phyloP scores from a whole-genome alignment of 2,888 invertebrate genomes.

The Toxonevra muliebris region DNA sequence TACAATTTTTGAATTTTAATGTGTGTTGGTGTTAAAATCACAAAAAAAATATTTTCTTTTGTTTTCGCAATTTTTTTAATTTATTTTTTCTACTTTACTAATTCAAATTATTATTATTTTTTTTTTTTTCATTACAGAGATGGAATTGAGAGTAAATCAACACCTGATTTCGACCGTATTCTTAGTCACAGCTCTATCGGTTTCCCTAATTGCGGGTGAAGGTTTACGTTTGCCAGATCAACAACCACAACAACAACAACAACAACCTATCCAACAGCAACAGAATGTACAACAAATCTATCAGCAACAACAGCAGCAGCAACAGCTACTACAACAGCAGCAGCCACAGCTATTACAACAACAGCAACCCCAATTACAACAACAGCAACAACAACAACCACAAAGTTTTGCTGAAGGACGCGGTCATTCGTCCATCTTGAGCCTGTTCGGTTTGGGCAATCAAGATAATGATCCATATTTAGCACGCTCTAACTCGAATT shows the following conservation, averaged over 20 bases:
- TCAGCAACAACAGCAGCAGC: conserved; percentile 38
- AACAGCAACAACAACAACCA: conserved; percentile 41
- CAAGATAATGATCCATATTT: conserved; percentile 83
- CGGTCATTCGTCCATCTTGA: conserved; percentile 73
- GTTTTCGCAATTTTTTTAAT: conserved; percentile 17
- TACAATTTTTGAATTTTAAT: not conserved
- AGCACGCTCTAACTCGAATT: conserved; percentile 77
- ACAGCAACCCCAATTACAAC: conserved; percentile 45
- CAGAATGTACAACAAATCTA: conserved; percentile 39
- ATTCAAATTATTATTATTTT: conserved; percentile 8
- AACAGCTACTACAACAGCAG: conserved; percentile 37
- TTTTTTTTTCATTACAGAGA: conserved; percentile 44
- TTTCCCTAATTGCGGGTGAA: conserved; percentile 66
- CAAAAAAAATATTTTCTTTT: conserved; percentile 2
- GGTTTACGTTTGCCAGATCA: conserved; percentile 69
- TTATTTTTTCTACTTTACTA: too few relatives aligned
- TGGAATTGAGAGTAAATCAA: conserved; percentile 57
- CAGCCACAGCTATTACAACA: conserved; percentile 45
- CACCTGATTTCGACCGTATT: not conserved
- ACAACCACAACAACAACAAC: conserved; percentile 45
- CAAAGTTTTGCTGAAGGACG: conserved; percentile 60
- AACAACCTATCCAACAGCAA: conserved; percentile 42
- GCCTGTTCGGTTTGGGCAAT: conserved; percentile 83
- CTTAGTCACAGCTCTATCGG: conserved; percentile 65
- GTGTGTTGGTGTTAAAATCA: not conserved